Percentiles rank a stretch among this genome's conserved stretches.
These are phyloP conservation scores for Rhopilema esculentum DNA, from an alignment of 30 jellyfish, hydroid and myxozoan species.

Conservation along the genomic window DNA sequence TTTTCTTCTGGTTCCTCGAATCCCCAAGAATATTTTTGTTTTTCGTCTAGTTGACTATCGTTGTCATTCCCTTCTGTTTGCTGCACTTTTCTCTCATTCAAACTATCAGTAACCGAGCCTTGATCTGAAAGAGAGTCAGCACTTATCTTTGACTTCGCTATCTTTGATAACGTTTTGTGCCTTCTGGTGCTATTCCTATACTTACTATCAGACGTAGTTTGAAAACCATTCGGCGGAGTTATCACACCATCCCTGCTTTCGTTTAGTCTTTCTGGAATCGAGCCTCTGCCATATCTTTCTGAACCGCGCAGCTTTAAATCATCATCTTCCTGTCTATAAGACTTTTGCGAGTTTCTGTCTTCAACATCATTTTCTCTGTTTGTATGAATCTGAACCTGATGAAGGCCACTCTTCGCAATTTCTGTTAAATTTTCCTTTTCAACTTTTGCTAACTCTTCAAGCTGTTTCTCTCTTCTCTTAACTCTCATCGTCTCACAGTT, in stretches of 20 bases:
- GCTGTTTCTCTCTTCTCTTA: conserved; percentile 24
- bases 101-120: not conserved
- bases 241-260: conserved; percentile 24
- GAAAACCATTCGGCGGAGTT: conserved; percentile 39
- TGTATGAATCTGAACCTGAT: conserved; percentile 26
- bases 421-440: conserved; percentile 17
- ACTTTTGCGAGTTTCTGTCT: not conserved
- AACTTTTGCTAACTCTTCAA: conserved; percentile 8
- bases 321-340: not conserved
- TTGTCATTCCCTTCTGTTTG: not conserved
- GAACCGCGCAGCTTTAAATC: not conserved
- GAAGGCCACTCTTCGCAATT: conserved; percentile 34
- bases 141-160: conserved; percentile 11
- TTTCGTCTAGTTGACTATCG: conserved; percentile 26
- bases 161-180: conserved; percentile 1
- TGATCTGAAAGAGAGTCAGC: conserved; percentile 20
- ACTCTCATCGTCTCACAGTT: conserved; percentile 12
- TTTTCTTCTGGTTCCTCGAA: not conserved
- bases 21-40: conserved; percentile 42
- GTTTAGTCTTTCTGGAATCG: not conserved
- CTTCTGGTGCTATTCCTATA: not conserved
- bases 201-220: not conserved
- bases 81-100: not conserved
- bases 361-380: not conserved
- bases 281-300: not conserved